A percentile compares a stretch with the other conserved stretches of the same genome.
Conservation (phyloP, 1,140 invertebrate species). For the Drosophila funebris region DNA sequence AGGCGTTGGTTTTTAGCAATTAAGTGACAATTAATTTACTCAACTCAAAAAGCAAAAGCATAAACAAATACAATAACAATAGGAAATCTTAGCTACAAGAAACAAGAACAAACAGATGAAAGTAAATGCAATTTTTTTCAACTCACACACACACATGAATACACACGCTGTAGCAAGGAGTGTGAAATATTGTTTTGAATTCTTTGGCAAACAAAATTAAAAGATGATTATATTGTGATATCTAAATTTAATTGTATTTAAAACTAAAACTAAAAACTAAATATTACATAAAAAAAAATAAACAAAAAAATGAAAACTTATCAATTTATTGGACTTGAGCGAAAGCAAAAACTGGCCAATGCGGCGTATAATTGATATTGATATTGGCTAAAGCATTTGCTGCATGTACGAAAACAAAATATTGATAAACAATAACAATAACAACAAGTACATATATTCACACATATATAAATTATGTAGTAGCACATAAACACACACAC, state of each 20-base stretch:
- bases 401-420: slow-evolving; percentile 17
- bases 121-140: slow-evolving; percentile 6
- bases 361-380: slow-evolving; percentile 52
- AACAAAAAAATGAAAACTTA: slow-evolving; percentile 6
- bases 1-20: slow-evolving; percentile 19
- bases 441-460: slow-evolving; percentile 14
- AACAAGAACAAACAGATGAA: slow-evolving; percentile 7
- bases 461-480: slow-evolving; percentile 13
- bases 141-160: background rate
- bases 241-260: slow-evolving; percentile 72
- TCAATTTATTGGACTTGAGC: slow-evolving; percentile 19
- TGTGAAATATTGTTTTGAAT: slow-evolving; percentile 28
- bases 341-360: slow-evolving; percentile 24
- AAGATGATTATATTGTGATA: slow-evolving; percentile 81
- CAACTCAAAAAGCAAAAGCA: slow-evolving; percentile 16
- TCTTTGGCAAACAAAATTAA: slow-evolving; percentile 56
- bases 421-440: background rate
- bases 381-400: slow-evolving; percentile 54
- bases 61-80: slow-evolving; percentile 1
- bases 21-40: slow-evolving; percentile 38
- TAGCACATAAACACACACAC: slow-evolving; percentile 29
- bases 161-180: background rate
- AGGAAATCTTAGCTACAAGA: slow-evolving; percentile 6
- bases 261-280: slow-evolving; percentile 35
- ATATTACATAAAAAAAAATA: background rate